Evolutionary conservation across 2,888 invertebrate genomes (phyloP), one percentile per base, ranked within the genome.

Genomic region (Platycheirus rosarum): DNA sequence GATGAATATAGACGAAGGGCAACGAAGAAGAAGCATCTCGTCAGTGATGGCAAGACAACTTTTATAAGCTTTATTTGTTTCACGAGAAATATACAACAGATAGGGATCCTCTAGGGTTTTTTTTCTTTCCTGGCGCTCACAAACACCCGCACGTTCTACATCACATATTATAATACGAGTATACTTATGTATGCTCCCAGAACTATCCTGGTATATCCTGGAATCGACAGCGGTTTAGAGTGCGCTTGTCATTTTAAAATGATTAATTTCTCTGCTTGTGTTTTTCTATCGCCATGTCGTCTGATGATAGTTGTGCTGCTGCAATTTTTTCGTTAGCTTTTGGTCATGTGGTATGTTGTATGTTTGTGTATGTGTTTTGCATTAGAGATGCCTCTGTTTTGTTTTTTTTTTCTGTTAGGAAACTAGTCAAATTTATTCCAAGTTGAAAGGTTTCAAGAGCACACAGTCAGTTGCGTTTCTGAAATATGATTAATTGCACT

Each of bases 161-260:
- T 23, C 6, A 32, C 29, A 32, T 32, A n/a, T n/a, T n/a, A n/a
- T n/a, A n/a, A n/a, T 23, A 32, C 8, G 8, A 32, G 8, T 8
- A 6, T 32, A 32, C 26, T 4, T 26, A 32, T 32, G 7, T 32
- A 32, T 32, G 29, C 29, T 32, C 8, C 5, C 8, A 32, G 23
- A 20, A 11, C 2, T 16, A 11, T 49, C n/a, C 2, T 37, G 2
- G 18, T 6, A 18, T 37, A 48, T 75, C 23, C 44, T 70, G 70
- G 18, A 70, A 80, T 80, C 76, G 80, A 82, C 71, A 71, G 55
- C 55, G 76, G 76, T 71, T 82, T 48, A 60, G 71, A 62, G 68
- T 68, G 79, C 79, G 74, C 79, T 74, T 79, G 79, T 71, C 82
- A 82, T 82, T 82, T 75, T 63, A 79, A 75, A 79, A 82, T 82